Percentiles rank a stretch among this genome's conserved stretches.
phyloP scores from a whole-genome alignment of 2,888 invertebrate genomes.

The Protophormia terraenovae region DNA sequence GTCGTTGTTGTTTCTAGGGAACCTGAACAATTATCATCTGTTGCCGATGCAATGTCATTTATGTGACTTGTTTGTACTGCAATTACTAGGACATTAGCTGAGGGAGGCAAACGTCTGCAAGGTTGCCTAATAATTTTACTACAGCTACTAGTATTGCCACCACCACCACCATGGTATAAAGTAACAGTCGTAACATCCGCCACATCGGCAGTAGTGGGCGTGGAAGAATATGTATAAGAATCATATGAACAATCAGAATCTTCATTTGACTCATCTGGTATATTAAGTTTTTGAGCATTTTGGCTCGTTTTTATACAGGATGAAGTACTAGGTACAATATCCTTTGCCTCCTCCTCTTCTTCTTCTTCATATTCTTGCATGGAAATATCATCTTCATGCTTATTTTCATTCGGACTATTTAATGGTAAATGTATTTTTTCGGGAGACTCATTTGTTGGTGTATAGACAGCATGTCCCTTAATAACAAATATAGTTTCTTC shows the following conservation, averaged over 20 bases:
- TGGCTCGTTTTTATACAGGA: conserved; percentile 60
- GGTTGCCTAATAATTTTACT: conserved; percentile 26
- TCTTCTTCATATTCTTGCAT: no score
- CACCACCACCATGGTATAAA: conserved; percentile 37
- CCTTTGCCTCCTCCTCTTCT: background rate
- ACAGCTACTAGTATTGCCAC: background rate
- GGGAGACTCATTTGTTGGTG: conserved; percentile 66
- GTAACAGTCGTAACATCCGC: conserved; percentile 74
- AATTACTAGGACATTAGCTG: conserved; percentile 49
- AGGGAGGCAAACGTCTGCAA: conserved; percentile 7
- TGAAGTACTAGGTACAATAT: background rate
- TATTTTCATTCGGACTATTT: background rate
- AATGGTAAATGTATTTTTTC: background rate
- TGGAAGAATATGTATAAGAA: conserved; percentile 75
- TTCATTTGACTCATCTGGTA: conserved; percentile 68
- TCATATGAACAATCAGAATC: conserved; percentile 70
- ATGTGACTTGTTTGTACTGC: conserved; percentile 39
- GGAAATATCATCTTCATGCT: background rate
- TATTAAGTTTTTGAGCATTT: conserved; percentile 51
- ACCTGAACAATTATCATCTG: conserved; percentile 74
- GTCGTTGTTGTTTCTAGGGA: conserved; percentile 79
- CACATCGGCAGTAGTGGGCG: conserved; percentile 79
- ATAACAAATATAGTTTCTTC: conserved; percentile 66
- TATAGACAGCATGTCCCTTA: conserved; percentile 29
- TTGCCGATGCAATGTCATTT: conserved; percentile 45